Conservation (phyloP, 1,140 invertebrate species). For the Arctopsyche grandis region DNA sequence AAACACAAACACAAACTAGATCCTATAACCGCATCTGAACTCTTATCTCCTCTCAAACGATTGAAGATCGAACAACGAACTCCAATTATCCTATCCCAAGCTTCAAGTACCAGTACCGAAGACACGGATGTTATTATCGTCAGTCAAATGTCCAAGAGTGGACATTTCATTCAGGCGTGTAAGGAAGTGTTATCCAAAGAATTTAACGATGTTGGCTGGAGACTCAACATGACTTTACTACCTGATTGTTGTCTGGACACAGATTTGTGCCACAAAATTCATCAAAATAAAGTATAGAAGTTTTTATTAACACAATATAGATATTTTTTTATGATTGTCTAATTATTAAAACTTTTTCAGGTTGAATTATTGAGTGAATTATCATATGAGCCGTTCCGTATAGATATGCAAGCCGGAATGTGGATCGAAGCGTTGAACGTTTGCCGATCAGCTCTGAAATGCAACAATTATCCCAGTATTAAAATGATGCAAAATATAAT, state of each 20-base stretch:
- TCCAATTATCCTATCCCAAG: too few species aligned
- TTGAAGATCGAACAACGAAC: too few species aligned
- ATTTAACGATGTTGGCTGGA: slow-evolving; percentile 50
- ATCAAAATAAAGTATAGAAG: background rate
- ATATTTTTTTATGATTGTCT: too few species aligned
- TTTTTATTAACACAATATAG: too few species aligned
- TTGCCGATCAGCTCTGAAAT: slow-evolving; percentile 57
- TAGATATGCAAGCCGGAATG: slow-evolving; percentile 58
- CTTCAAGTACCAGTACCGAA: too few species aligned
- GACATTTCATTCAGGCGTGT: slow-evolving; percentile 56
- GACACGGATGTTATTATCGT: too few species aligned
- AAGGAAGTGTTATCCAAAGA: slow-evolving; percentile 55
- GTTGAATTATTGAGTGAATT: too few species aligned
- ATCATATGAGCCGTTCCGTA: slow-evolving; percentile 58
- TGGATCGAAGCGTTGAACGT: slow-evolving; percentile 62
- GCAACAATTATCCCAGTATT: slow-evolving; percentile 58
- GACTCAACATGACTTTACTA: slow-evolving; percentile 54
- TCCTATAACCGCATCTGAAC: too few species aligned
- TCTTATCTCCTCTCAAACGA: too few species aligned
- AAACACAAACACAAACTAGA: too few species aligned
- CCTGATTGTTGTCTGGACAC: slow-evolving; percentile 55
- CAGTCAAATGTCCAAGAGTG: too few species aligned
- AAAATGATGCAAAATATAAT: slow-evolving; percentile 59
- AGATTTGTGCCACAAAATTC: slow-evolving; percentile 11
- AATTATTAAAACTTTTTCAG: too few species aligned